Conservation (phyloP, 1,140 invertebrate genomes). For the Listronotus oregonensis region DNA sequence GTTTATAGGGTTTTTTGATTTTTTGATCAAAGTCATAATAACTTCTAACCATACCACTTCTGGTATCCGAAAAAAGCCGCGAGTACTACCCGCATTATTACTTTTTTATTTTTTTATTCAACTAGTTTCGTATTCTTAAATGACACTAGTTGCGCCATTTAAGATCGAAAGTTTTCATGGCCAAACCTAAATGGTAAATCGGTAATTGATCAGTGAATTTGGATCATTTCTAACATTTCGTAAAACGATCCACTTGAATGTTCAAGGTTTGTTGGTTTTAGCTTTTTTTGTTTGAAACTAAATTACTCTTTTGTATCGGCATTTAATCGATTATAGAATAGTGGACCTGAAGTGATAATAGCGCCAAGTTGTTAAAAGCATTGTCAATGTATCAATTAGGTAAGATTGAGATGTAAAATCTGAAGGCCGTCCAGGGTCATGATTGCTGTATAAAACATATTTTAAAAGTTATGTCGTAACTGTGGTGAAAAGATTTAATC, state of each 20-base stretch:
- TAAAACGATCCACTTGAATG: constrained; percentile 3
- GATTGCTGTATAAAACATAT: too few relatives aligned
- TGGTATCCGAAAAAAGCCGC: not conserved
- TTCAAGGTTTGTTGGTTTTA: constrained; percentile 10
- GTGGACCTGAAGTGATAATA: not conserved
- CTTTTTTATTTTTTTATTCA: not conserved
- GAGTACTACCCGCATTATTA: not conserved
- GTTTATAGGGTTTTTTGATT: too few relatives aligned
- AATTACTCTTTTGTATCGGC: not conserved
- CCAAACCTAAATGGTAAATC: constrained; percentile 9
- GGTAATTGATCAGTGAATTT: constrained; percentile 5
- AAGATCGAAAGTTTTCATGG: constrained; percentile 14
- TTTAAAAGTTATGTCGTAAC: too few relatives aligned
- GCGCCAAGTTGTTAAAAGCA: constrained; percentile 6
- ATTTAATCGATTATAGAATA: not conserved
- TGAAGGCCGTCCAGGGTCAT: not conserved
- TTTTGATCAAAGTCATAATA: too few relatives aligned
- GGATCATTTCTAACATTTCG: constrained; percentile 16
- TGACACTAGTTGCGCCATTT: constrained; percentile 13
- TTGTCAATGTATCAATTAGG: constrained; percentile 8
- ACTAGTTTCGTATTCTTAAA: constrained; percentile 1
- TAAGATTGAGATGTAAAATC: not conserved
- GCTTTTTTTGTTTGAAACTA: not conserved
- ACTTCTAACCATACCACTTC: too few relatives aligned
- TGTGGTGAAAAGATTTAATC: too few relatives aligned